phyloP scores from a whole-genome alignment of 2,113 vertebrate genomes.

The Stigmatopora argus region DNA sequence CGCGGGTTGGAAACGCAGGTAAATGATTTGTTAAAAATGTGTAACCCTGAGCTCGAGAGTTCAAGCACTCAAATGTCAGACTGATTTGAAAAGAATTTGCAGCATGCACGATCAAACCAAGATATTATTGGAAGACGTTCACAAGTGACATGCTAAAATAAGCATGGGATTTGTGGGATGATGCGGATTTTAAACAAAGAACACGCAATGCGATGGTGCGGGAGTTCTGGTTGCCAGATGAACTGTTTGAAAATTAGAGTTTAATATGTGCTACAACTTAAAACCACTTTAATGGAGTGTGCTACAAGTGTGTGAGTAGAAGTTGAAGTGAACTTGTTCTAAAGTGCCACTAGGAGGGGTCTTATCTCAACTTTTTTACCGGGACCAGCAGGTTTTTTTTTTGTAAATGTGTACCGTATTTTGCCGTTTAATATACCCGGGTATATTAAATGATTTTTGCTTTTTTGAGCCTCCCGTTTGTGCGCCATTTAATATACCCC shows the following conservation, averaged over 20 bases:
- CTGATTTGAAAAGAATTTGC: slow-evolving; percentile 1
- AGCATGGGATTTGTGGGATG: slow-evolving; percentile 1
- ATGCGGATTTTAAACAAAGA: neutral
- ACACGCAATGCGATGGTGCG: neutral
- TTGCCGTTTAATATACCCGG: too few relatives aligned
- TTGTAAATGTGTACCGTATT: too few relatives aligned
- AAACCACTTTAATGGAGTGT: neutral
- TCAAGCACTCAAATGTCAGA: slow-evolving; percentile 15
- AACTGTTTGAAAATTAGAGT: too few relatives aligned
- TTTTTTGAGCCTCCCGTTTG: too few relatives aligned
- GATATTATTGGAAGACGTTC: slow-evolving; percentile 1
- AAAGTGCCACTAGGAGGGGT: neutral
- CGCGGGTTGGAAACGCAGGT: slow-evolving; percentile 52
- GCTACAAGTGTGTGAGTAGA: slow-evolving; percentile 12
- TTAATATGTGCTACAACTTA: too few relatives aligned
- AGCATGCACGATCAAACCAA: neutral
- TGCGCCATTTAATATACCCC: too few relatives aligned
- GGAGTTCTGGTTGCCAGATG: neutral
- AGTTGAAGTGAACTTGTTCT: neutral
- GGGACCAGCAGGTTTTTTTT: neutral
- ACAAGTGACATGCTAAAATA: neutral
- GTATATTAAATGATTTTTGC: too few relatives aligned
- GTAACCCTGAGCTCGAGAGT: slow-evolving; percentile 33
- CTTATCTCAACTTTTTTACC: neutral
- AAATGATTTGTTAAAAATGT: slow-evolving; percentile 65